Conservation (phyloP, 1,140 invertebrate genomes). For the Globodera rostochiensis region DNA sequence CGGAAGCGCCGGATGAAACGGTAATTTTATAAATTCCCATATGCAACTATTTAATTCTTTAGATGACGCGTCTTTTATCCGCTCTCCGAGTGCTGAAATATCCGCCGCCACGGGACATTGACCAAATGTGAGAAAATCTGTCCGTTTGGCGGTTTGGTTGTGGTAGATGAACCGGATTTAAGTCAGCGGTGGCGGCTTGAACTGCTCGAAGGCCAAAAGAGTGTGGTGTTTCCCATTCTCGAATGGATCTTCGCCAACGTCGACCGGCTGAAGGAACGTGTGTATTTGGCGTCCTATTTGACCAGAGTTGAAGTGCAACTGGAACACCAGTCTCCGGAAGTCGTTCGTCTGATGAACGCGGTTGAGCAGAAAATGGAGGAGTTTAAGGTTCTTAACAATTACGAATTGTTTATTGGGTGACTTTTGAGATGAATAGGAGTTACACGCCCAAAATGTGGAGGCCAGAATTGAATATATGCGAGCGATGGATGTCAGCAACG, state of each 20-base stretch:
- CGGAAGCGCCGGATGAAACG: slow-evolving; percentile 54
- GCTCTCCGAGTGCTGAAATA: slow-evolving; percentile 52
- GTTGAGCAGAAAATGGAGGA: slow-evolving; percentile 57
- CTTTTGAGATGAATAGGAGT: slow-evolving; percentile 20
- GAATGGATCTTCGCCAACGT: slow-evolving; percentile 60
- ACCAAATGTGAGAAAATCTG: slow-evolving; percentile 48
- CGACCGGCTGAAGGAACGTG: slow-evolving; percentile 50
- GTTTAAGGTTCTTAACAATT: slow-evolving; percentile 40
- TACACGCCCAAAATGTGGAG: slow-evolving; percentile 52
- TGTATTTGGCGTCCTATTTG: slow-evolving; percentile 49
- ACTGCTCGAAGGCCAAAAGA: slow-evolving; percentile 54
- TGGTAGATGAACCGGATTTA: background rate
- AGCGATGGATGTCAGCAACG: slow-evolving; percentile 46
- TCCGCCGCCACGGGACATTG: slow-evolving; percentile 53
- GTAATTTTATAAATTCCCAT: slow-evolving; percentile 3
- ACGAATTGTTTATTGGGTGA: background rate
- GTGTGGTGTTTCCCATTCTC: slow-evolving; percentile 48
- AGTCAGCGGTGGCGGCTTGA: slow-evolving; percentile 55
- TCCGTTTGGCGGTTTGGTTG: slow-evolving; percentile 1
- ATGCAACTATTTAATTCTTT: background rate
- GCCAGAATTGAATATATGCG: slow-evolving; percentile 40
- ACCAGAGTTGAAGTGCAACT: slow-evolving; percentile 52
- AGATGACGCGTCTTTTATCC: slow-evolving; percentile 44
- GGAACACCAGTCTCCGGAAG: slow-evolving; percentile 47
- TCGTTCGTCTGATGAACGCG: slow-evolving; percentile 31